phyloP scores from a whole-genome alignment of 2,797 vertebrate genomes.

The Oophaga sylvatica region DNA sequence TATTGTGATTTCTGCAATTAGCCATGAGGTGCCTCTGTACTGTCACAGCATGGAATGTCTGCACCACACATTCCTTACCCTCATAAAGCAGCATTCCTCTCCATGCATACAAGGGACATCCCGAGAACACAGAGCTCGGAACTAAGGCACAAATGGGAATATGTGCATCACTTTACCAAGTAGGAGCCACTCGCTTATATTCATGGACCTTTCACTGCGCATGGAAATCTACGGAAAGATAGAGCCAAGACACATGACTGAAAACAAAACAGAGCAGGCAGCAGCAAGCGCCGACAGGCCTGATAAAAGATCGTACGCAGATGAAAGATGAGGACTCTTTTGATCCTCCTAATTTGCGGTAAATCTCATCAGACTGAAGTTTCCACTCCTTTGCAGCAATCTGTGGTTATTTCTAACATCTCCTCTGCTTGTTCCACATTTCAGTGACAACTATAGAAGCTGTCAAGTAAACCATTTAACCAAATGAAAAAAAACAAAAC shows the following conservation, averaged over 20 bases:
- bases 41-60: slow-evolving; percentile 44
- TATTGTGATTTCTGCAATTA: slow-evolving; percentile 48
- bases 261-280: slow-evolving; percentile 15
- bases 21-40: slow-evolving; percentile 43
- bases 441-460: slow-evolving; percentile 7
- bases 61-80: slow-evolving; percentile 26
- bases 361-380: not conserved
- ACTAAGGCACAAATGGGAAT: slow-evolving; percentile 2
- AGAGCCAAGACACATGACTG: slow-evolving; percentile 12
- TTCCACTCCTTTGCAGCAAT: not conserved
- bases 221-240: slow-evolving; percentile 4
- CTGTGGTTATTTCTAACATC: slow-evolving; percentile 14
- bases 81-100: slow-evolving; percentile 46
- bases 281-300: slow-evolving; percentile 20
- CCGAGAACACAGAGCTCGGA: slow-evolving; percentile 12
- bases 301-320: slow-evolving; percentile 29
- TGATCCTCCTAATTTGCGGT: slow-evolving; percentile 32
- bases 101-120: slow-evolving; percentile 20
- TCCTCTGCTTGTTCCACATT: not conserved
- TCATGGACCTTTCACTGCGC: slow-evolving; percentile 13
- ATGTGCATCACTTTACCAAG: not conserved
- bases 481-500: not conserved
- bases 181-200: not conserved
- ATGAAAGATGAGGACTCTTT: slow-evolving; percentile 39
- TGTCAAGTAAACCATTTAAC: slow-evolving; percentile 29